Evolutionary conservation across 2,888 invertebrate species (phyloP), one percentile per base, ranked within the genome.

Genomic region (Dryococelus australis): DNA sequence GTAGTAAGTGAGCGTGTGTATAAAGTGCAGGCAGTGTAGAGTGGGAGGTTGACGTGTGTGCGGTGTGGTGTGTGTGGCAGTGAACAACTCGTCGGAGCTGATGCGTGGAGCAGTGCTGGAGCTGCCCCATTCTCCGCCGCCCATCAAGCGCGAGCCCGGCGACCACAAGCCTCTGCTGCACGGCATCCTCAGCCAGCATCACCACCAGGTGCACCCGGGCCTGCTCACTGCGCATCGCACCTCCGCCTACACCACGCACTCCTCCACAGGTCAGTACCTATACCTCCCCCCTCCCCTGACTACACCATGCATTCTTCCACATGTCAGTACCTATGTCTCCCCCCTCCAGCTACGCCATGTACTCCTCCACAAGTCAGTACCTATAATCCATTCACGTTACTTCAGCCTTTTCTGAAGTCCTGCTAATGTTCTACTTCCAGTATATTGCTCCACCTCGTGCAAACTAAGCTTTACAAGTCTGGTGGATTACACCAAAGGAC

Each of bases 111-210:
- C 65, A 87, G 88, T 89, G 27, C 83, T 89, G 87, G 89, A 89
- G 51, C 86, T 89, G 87, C 86, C 89, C 10, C 88, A 88, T 35
- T 88, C 89, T 5, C 87, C 89, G 83, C 88, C 90, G 43, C 87
- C 89, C n/a, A 51, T 89, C 16, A 88, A 89, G 81, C 83, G 89
- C 16, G 89, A 89, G 81, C 89, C 89, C 0, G 80, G 85, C 13
- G 89, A 93, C 53, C 93, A 93, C 86, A 92, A 94, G 89, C 94
- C 94, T 88, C 93, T 95, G 87, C 93, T 95, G 87, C 95, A 95
- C 90, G 95, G 95, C 8, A 94, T 95, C 88, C 94, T 96, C 87
- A 95, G 95, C 88, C 94, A 94, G 90, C 94, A 94, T 90, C 92
- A 94, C 43, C 94, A 94, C 88, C 93, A 94, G 35, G 86, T 35